phyloP scores from a whole-genome alignment of 2,113 vertebrate species.

The Sakesphorus luctuosus region DNA sequence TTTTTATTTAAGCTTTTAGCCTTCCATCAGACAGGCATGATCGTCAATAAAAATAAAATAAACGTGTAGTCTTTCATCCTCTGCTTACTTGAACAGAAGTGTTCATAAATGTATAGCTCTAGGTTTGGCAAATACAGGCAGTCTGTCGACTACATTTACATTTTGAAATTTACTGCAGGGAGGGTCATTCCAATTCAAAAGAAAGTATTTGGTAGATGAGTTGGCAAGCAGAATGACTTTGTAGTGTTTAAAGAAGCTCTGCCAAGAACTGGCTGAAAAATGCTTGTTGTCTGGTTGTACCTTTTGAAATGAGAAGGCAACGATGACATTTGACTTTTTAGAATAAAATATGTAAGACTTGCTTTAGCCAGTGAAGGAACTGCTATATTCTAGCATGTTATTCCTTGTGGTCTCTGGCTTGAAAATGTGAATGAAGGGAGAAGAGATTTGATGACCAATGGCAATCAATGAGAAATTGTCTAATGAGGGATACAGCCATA shows the following conservation, averaged over 20 bases:
- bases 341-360: neutral
- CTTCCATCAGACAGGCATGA: neutral
- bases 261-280: neutral
- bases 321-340: neutral
- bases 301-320: neutral
- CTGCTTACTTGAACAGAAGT: slow-evolving; percentile 3
- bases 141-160: neutral
- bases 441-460: neutral
- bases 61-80: neutral
- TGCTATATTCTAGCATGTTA: neutral
- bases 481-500: neutral
- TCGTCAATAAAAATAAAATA: slow-evolving; percentile 6
- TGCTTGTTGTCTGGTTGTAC: neutral
- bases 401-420: neutral
- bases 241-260: neutral
- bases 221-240: neutral
- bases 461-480: neutral
- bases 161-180: neutral
- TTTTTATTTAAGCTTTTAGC: slow-evolving; percentile 42
- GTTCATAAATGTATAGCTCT: neutral
- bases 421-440: neutral
- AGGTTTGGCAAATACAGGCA: neutral
- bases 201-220: slow-evolving; percentile 10
- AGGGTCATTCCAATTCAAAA: slow-evolving; percentile 15
- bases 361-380: neutral